Percentiles rank a stretch among this genome's conserved stretches.
These are phyloP conservation scores for Chrosomus eos DNA, from an alignment of 2,797 vertebrate species.

Conservation along the genomic window DNA sequence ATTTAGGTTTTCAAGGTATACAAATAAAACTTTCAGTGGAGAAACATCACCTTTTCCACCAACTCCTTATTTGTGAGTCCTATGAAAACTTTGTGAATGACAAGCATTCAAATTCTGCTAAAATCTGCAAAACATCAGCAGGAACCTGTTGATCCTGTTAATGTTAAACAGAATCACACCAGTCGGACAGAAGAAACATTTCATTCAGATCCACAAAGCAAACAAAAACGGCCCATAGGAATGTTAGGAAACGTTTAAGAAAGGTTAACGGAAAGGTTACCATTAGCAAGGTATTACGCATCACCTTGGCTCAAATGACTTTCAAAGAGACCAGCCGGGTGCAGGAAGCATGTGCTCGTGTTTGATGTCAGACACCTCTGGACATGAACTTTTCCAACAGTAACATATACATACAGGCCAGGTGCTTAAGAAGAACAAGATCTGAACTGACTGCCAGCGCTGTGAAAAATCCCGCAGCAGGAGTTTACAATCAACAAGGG, in stretches of 20 bases:
- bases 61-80: neutral
- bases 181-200: neutral
- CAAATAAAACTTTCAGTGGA: neutral
- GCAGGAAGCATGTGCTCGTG: constrained; percentile 70
- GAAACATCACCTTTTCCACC: neutral
- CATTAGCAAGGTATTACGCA: neutral
- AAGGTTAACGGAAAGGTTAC: constrained; percentile 34
- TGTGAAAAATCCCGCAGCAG: constrained; percentile 13
- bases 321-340: constrained; percentile 53
- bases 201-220: neutral
- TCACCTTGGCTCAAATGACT: constrained; percentile 19
- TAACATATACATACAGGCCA: constrained; percentile 44
- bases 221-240: neutral
- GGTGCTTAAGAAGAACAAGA: constrained; percentile 36
- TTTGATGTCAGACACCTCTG: constrained; percentile 70
- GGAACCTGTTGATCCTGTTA: neutral
- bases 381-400: constrained; percentile 46
- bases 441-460: constrained; percentile 12
- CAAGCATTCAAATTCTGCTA: neutral
- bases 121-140: neutral
- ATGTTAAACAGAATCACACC: neutral
- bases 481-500: constrained; percentile 24
- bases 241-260: neutral
- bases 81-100: neutral
- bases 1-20: neutral